Percentiles rank a stretch among this genome's conserved stretches.
Conservation (phyloP, 92 coral and sea anemone genomes). For the Epizoanthus stellaris region DNA sequence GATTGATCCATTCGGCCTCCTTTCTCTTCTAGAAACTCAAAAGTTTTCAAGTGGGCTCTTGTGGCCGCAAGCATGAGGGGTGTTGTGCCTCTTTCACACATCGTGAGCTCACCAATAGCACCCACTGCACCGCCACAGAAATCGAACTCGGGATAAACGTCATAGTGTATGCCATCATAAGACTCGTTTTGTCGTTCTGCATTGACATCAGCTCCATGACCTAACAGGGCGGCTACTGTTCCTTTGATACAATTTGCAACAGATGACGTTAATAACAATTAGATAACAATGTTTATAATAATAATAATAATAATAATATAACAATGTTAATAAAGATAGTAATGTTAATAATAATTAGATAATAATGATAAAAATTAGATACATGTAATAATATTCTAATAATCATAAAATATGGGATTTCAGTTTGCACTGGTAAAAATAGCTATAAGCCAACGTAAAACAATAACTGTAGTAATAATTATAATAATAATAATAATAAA, state of each 20-base stretch:
- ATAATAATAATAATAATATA: too few relatives aligned
- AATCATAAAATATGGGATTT: too few relatives aligned
- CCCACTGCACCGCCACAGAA: constrained; percentile 14
- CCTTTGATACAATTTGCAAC: background rate
- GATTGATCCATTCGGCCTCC: constrained; percentile 9
- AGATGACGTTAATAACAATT: too few relatives aligned
- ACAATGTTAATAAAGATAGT: too few relatives aligned
- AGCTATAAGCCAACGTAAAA: too few relatives aligned
- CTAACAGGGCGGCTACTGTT: background rate
- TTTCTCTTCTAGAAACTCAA: constrained; percentile 8
- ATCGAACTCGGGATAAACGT: constrained; percentile 21
- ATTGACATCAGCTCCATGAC: constrained; percentile 18
- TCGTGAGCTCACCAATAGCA: constrained; percentile 11
- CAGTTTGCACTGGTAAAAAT: too few relatives aligned
- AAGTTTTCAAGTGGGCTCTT: constrained; percentile 9
- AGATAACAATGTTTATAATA: too few relatives aligned
- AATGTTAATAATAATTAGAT: too few relatives aligned
- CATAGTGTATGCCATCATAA: constrained; percentile 15
- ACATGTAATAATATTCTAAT: too few relatives aligned
- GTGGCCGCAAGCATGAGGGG: constrained; percentile 22
- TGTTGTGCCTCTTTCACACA: background rate
- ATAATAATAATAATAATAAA: too few relatives aligned
- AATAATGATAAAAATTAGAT: too few relatives aligned
- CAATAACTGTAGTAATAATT: too few relatives aligned
- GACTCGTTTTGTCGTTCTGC: background rate